A percentile compares a stretch with the other conserved stretches of the same genome.
These are phyloP conservation scores for Cherax quadricarinatus DNA, from an alignment of 1,140 invertebrate genomes.

Conservation along the genomic window DNA sequence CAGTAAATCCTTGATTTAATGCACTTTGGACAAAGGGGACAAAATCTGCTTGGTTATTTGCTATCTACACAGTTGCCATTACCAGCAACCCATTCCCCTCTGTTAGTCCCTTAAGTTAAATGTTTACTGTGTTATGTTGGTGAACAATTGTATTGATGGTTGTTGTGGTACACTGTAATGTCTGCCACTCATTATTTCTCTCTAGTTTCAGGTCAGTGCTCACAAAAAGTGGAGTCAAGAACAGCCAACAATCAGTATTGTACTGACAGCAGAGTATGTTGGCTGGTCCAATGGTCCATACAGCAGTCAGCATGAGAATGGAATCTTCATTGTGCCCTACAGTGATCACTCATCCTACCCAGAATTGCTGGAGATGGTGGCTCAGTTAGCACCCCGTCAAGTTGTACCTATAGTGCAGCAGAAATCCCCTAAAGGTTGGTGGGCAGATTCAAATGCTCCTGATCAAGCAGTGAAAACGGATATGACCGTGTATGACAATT, in stretches of 20 bases:
- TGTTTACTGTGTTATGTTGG: too few species aligned
- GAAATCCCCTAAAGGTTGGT: constrained; percentile 39
- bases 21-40: too few species aligned
- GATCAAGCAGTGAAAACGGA: constrained; percentile 35
- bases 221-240: constrained; percentile 42
- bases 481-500: constrained; percentile 50
- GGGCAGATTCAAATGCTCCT: constrained; percentile 38
- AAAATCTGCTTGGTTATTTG: too few species aligned
- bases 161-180: too few species aligned
- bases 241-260: constrained; percentile 43
- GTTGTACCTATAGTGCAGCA: constrained; percentile 34
- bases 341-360: constrained; percentile 59
- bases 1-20: too few species aligned
- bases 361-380: constrained; percentile 54
- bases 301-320: too few species aligned
- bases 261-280: constrained; percentile 32
- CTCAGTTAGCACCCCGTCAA: constrained; percentile 23
- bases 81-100: too few species aligned
- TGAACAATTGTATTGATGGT: too few species aligned
- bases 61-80: too few species aligned
- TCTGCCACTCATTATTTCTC: not conserved
- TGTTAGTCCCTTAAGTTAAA: too few species aligned
- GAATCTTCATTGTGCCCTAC: constrained; percentile 32
- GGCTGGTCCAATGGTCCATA: constrained; percentile 49
- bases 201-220: constrained; percentile 22